Conservation (phyloP, 2,113 vertebrate species). For the Lepidothrix coronata region DNA sequence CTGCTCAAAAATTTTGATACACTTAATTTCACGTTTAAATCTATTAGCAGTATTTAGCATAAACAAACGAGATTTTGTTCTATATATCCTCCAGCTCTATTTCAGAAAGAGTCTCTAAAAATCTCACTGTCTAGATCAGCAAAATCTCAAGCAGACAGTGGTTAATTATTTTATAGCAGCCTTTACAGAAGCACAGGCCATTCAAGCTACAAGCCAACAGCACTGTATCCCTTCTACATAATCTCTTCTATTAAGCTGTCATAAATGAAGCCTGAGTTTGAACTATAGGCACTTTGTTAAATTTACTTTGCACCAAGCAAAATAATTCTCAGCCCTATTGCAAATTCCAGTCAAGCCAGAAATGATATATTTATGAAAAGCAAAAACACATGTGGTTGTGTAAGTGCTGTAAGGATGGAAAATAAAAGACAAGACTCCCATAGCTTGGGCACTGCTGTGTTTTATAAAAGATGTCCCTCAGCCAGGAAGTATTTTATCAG, state of each 20-base stretch:
- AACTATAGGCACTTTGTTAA: not conserved
- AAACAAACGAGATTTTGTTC: not conserved
- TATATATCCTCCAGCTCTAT: not conserved
- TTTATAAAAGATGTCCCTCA: not conserved
- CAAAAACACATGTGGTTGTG: accelerated
- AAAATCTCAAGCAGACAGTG: not conserved
- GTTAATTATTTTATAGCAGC: not conserved
- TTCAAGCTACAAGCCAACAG: not conserved
- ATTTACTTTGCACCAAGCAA: not conserved
- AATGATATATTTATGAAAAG: not conserved
- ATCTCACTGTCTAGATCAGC: not conserved
- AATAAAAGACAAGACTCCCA: not conserved
- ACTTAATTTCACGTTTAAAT: not conserved
- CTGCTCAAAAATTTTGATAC: not conserved
- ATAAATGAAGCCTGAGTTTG: not conserved
- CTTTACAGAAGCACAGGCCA: not conserved
- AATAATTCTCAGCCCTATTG: not conserved
- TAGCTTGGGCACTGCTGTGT: not conserved
- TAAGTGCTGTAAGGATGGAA: not conserved
- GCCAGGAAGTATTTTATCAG: accelerated
- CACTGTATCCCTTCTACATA: not conserved
- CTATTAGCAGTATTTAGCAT: not conserved
- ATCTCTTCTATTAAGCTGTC: not conserved
- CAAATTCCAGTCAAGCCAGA: not conserved
- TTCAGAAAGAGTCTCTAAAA: not conserved